Percentiles rank a stretch among this genome's conserved stretches.
Conservation (phyloP, 1,140 invertebrate species). For the Tribolium castaneum region DNA sequence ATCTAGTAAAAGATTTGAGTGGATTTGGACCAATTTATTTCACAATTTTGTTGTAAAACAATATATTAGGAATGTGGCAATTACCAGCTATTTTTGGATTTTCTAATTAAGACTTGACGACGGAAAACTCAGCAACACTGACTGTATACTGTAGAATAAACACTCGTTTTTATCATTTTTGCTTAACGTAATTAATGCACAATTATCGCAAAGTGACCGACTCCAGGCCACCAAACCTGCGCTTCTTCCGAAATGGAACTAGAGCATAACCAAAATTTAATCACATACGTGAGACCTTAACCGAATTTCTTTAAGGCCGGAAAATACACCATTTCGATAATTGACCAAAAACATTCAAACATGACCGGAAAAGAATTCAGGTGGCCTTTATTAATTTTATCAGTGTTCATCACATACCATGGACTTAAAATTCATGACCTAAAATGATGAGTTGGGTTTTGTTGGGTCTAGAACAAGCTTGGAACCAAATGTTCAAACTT, state of each 20-base stretch:
- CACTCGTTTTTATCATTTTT: neutral
- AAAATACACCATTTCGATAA: neutral
- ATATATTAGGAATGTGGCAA: neutral
- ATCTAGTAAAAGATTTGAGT: neutral
- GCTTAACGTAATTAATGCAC: no score
- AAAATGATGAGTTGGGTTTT: neutral
- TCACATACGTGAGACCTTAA: slow-evolving; percentile 24
- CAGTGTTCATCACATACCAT: neutral
- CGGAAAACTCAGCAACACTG: no score
- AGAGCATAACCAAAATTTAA: slow-evolving; percentile 22
- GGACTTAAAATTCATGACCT: neutral
- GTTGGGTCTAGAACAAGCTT: slow-evolving; percentile 13
- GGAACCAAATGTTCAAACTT: slow-evolving; percentile 14
- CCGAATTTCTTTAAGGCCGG: slow-evolving; percentile 19
- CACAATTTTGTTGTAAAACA: neutral
- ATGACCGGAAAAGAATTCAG: neutral
- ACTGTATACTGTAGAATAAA: neutral
- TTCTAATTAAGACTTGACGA: neutral
- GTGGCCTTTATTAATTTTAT: neutral
- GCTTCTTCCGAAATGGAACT: slow-evolving; percentile 3
- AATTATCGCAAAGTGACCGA: neutral
- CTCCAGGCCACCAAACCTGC: neutral
- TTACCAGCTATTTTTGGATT: neutral
- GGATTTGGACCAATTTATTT: neutral
- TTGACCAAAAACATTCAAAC: neutral